Percentiles rank a stretch among this genome's conserved stretches.
These are phyloP conservation scores for Heterotis niloticus DNA, from an alignment of 2,113 vertebrate species.

Conservation along the genomic window DNA sequence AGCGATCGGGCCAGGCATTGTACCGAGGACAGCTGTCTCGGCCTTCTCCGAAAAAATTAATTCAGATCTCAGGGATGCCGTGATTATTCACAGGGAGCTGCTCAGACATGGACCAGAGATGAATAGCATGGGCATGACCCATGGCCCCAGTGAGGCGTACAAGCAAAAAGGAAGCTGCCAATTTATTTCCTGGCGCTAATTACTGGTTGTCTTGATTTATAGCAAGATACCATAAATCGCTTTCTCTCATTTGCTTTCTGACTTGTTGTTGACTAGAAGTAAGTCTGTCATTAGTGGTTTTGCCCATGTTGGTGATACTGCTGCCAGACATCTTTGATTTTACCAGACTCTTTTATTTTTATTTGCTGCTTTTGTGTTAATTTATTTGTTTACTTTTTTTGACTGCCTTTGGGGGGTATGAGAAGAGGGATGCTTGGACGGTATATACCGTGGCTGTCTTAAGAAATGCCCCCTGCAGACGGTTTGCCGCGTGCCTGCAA, in stretches of 20 bases:
- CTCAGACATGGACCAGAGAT: not conserved
- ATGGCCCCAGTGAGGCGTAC: not conserved
- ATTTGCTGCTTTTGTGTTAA: not conserved
- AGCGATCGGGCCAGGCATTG: not conserved
- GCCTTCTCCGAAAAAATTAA: not conserved
- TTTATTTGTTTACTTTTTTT: not conserved
- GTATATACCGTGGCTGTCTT: not conserved
- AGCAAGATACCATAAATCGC: constrained; percentile 7
- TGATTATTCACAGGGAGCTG: constrained; percentile 4
- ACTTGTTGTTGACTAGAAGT: not conserved
- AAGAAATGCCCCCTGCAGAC: constrained; percentile 42
- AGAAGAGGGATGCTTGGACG: too few relatives aligned
- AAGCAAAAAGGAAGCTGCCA: not conserved
- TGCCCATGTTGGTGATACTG: constrained; percentile 2
- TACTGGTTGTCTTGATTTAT: constrained; percentile 5
- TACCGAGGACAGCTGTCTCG: not conserved
- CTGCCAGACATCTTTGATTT: too few relatives aligned
- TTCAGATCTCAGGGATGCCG: not conserved
- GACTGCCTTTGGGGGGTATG: not conserved
- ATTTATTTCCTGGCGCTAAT: constrained; percentile 10
- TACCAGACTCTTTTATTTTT: not conserved
- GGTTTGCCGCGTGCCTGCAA: constrained; percentile 64
- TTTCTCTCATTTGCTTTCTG: not conserved
- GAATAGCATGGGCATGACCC: constrained; percentile 6
- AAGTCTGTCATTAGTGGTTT: not conserved